Base-by-base conservation (phyloP, 2,888 invertebrate genomes). In the Pachydiplax longipennis region DNA sequence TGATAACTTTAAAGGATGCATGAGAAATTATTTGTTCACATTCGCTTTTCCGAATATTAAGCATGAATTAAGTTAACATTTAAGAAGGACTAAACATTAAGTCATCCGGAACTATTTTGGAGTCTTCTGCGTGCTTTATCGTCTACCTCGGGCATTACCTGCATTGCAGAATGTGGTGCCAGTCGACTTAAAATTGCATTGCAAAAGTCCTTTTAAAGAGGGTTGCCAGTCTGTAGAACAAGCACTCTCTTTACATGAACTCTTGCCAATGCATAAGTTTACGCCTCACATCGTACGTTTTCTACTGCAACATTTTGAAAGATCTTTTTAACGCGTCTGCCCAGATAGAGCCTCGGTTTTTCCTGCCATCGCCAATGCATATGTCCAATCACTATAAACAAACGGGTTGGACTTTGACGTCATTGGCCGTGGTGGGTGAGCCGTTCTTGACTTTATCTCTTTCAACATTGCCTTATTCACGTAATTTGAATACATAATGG, bases 381-480 rank as follows among this genome's bases (percentile, higher is more conserved):
- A 93, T 93, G 93, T 94, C 94, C 94, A 94, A 91, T 92, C 91
- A 91, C 92, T 91, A 90, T 90, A 91, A 90, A 91, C 91, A 90
- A 81, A 93, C 93, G 93, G 93, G 93, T 94, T 94, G 94, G 94
- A 94, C 93, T 94, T 93, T 93, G 93, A 93, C 94, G 93, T 93
- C 94, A 94, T 94, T 94, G 94, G 94, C 92, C 91, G 91, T 91
- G 91, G 92, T 91, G 91, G 91, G 91, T 90, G 90, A 90, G 91
- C 91, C 90, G 48, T 91, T 90, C 61, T 58, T 81, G 90, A 40
- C 80, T 91, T 40, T 80, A 48, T 61, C 44, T 65, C 61, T 82
- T 80, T 80, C 90, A 44, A 37, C 90, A 48, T 90, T 90, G 80
- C 48, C 80, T 48, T 80, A 44, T 40, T 53, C 53, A 80, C 48